Evolutionary conservation across 2,113 vertebrate species (phyloP).

Genomic region (Leucopsar rothschildi): DNA sequence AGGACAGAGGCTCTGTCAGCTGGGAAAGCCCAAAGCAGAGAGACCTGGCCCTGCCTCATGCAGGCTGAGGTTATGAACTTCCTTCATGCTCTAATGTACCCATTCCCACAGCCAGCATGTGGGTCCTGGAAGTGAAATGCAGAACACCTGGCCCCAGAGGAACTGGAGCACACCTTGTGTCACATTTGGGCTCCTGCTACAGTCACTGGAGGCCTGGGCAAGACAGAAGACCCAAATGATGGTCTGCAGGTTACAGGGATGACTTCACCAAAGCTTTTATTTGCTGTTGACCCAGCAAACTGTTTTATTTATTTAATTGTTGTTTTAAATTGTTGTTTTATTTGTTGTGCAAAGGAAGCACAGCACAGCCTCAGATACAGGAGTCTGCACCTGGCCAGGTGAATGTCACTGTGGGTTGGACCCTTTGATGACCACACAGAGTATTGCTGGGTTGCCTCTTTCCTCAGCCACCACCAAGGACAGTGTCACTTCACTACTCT

Average conservation of each 20-base stretch:
- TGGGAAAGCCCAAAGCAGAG: background rate
- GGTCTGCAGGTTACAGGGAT: rapidly evolving
- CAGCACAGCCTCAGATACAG: background rate
- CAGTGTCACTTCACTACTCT: background rate
- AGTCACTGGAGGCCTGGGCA: background rate
- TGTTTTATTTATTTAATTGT: too few species aligned
- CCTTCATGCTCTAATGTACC: background rate
- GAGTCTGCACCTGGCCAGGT: background rate
- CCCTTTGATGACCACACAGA: background rate
- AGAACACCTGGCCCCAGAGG: background rate
- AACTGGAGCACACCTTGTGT: background rate
- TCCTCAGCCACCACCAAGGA: background rate
- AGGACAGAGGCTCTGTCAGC: background rate
- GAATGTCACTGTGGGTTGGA: background rate
- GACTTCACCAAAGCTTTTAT: background rate
- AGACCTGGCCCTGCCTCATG: background rate
- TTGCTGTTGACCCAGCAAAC: background rate
- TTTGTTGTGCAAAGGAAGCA: background rate
- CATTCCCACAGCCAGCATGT: background rate
- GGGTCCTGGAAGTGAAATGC: background rate
- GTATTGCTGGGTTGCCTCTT: background rate
- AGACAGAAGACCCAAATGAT: background rate
- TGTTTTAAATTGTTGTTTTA: too few species aligned
- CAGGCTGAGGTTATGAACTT: rapidly evolving
- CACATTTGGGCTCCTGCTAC: background rate